Evolutionary conservation across 2,797 vertebrate genomes (phyloP).

Genomic region (Cryptoblepharus egeriae): DNA sequence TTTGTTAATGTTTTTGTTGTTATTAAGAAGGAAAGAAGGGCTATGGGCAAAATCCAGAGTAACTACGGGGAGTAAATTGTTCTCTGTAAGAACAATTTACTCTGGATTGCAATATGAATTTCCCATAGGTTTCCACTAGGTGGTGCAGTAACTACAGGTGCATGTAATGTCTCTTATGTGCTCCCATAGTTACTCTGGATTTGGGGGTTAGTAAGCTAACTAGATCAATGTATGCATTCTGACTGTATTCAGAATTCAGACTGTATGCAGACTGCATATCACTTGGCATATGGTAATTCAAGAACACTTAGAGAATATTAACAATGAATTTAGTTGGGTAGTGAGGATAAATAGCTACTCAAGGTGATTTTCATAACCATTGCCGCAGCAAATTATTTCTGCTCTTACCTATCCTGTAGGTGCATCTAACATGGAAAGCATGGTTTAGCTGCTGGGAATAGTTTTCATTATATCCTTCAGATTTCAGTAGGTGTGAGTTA

Average conservation of each 20-base stretch:
- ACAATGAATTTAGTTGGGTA: constrained; percentile 3
- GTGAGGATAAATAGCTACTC: not conserved
- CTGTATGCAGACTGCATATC: not conserved
- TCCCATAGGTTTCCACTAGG: no score
- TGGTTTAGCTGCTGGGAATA: not conserved
- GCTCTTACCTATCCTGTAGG: not conserved
- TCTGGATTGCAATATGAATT: no score
- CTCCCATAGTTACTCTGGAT: no score
- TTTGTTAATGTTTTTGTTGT: not conserved
- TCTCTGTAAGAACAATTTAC: no score
- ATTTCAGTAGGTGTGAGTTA: not conserved
- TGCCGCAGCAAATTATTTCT: not conserved
- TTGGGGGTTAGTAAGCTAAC: no score
- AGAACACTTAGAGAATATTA: constrained; percentile 10
- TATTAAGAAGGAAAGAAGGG: not conserved
- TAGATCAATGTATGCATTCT: not conserved
- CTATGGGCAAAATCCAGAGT: no score
- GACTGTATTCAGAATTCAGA: not conserved
- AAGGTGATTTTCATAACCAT: not conserved
- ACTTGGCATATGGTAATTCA: not conserved
- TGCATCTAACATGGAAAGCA: not conserved
- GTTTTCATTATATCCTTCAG: not conserved
- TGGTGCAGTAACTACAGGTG: no score
- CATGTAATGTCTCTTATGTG: no score
- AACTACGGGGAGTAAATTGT: no score